A percentile compares a stretch with the other conserved stretches of the same genome.
Evolutionary conservation across 2,888 invertebrate species (phyloP).

Genomic region (Plemyria rubiginata): DNA sequence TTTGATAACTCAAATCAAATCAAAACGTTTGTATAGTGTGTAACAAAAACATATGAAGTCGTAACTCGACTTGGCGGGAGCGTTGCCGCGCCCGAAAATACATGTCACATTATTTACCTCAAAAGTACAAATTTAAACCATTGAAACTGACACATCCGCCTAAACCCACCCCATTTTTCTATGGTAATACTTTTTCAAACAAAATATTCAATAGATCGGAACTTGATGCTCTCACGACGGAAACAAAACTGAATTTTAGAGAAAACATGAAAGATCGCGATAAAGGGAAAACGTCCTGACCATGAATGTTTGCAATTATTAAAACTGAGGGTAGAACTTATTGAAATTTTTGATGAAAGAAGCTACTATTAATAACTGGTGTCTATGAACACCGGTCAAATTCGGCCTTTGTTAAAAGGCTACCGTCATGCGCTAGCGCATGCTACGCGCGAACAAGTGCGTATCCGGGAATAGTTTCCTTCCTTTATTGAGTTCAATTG

Average conservation of each 20-base stretch:
- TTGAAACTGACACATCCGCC: slow-evolving; percentile 4
- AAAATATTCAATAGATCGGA: slow-evolving; percentile 6
- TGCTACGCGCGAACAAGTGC: slow-evolving; percentile 57
- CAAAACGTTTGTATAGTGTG: too few species aligned
- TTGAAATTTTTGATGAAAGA: neutral
- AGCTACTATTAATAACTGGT: neutral
- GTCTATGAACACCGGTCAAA: neutral
- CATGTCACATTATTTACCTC: too few species aligned
- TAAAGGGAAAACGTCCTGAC: too few species aligned
- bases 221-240: neutral
- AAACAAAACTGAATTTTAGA: slow-evolving; percentile 10
- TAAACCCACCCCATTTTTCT: slow-evolving; percentile 9
- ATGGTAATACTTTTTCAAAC: neutral
- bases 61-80: too few species aligned
- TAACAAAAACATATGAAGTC: too few species aligned
- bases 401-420: slow-evolving; percentile 12
- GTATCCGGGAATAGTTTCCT: slow-evolving; percentile 62
- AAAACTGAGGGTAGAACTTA: neutral
- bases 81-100: too few species aligned
- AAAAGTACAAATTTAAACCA: too few species aligned
- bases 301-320: too few species aligned
- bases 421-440: slow-evolving; percentile 16
- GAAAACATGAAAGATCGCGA: too few species aligned
- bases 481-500: slow-evolving; percentile 67
- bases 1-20: too few species aligned